Conservation (phyloP, 2,113 vertebrate genomes). For the Regulus satrapa region DNA sequence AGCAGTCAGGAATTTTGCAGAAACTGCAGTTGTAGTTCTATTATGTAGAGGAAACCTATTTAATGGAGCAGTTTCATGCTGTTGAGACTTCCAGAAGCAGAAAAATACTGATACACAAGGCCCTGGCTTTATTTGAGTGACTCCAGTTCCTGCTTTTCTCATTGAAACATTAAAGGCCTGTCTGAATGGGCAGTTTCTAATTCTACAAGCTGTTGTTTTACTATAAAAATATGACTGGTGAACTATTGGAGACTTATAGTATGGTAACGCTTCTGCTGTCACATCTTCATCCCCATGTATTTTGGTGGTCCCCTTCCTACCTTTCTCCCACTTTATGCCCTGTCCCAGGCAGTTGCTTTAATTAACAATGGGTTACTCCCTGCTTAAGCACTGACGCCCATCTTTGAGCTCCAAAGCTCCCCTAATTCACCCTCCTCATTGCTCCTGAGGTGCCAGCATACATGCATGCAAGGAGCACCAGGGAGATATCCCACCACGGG, state of each 20-base stretch:
- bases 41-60: not conserved
- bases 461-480: not conserved
- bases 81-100: not conserved
- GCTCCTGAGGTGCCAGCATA: not conserved
- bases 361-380: not conserved
- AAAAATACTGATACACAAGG: not conserved
- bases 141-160: not conserved
- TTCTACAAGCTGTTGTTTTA: not conserved
- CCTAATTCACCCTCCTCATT: rapidly evolving
- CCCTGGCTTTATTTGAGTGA: not conserved
- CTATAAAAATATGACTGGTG: not conserved
- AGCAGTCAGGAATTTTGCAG: not conserved
- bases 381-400: not conserved
- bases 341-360: not conserved
- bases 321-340: not conserved
- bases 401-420: not conserved
- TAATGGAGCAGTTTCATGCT: not conserved
- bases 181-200: not conserved
- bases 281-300: not conserved
- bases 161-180: not conserved
- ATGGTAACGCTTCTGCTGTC: not conserved
- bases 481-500: not conserved
- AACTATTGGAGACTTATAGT: not conserved
- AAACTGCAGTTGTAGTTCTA: not conserved
- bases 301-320: not conserved